Percentiles rank a stretch among this genome's conserved stretches.
Conservation (phyloP, 2,888 invertebrate genomes). For the Mycalesis mineus region DNA sequence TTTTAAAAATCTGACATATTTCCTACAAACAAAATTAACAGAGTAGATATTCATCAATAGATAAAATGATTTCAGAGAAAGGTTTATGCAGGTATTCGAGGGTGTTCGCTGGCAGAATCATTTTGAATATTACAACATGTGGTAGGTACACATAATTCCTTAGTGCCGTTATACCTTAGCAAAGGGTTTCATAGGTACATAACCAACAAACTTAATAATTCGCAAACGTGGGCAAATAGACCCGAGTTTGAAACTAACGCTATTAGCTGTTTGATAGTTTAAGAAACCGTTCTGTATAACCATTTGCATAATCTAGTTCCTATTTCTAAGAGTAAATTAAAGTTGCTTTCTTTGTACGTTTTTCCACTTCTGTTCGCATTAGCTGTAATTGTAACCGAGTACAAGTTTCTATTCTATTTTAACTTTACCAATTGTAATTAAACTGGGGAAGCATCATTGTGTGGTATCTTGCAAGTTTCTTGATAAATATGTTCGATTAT, state of each 20-base stretch:
- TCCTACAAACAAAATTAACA: too few relatives aligned
- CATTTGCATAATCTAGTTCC: slow-evolving; percentile 3
- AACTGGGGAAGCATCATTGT: too few relatives aligned
- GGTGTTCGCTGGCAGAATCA: too few relatives aligned
- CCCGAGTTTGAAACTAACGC: slow-evolving; percentile 8
- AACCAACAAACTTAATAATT: slow-evolving; percentile 9
- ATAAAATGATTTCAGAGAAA: too few relatives aligned
- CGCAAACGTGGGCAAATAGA: slow-evolving; percentile 11
- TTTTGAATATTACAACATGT: background rate
- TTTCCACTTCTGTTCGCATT: background rate
- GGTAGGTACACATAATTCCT: background rate
- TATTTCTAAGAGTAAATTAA: slow-evolving; percentile 2
- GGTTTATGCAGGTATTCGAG: too few relatives aligned
- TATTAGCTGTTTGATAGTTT: slow-evolving; percentile 12
- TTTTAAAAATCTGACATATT: too few relatives aligned
- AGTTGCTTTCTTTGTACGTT: background rate
- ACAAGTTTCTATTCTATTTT: background rate
- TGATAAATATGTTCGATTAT: too few relatives aligned
- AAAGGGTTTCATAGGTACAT: slow-evolving; percentile 8
- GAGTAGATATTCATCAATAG: too few relatives aligned
- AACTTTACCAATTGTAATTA: background rate
- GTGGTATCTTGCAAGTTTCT: too few relatives aligned
- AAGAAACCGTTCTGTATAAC: slow-evolving; percentile 1
- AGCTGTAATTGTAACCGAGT: background rate
- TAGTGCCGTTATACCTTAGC: background rate